Conservation (phyloP, 2,797 vertebrate genomes). For the Falco cherrug region DNA sequence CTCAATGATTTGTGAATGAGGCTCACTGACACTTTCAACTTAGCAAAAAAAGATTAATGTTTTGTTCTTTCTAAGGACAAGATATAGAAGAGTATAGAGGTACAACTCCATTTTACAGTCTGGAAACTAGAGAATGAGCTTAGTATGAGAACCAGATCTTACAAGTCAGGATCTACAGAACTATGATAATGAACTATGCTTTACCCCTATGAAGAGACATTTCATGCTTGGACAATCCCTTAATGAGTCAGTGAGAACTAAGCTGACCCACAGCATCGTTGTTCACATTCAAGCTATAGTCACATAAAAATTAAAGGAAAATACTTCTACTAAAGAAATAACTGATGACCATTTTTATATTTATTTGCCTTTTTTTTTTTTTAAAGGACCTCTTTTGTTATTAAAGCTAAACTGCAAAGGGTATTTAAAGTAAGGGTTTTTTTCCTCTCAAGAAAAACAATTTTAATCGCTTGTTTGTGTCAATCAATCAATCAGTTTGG, state of each 20-base stretch:
- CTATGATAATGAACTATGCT: background rate
- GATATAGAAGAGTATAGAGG: background rate
- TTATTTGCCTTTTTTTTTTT: background rate
- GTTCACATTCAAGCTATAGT: background rate
- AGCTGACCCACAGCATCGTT: background rate
- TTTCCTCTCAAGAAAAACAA: background rate
- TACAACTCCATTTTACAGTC: background rate
- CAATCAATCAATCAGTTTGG: background rate
- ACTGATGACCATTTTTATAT: background rate
- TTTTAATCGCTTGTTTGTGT: background rate
- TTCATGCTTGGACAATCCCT: background rate
- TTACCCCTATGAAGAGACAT: background rate
- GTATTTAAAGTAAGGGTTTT: background rate
- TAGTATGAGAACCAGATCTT: background rate
- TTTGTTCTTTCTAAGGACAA: background rate
- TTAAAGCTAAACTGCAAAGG: background rate
- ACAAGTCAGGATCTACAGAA: background rate
- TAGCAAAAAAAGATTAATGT: no score
- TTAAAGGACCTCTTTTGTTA: background rate
- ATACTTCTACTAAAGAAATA: background rate
- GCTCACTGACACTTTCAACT: background rate
- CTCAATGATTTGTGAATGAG: background rate
- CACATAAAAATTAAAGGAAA: background rate
- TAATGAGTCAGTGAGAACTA: background rate
- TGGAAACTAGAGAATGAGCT: background rate